Evolutionary conservation across 2,797 vertebrate genomes (phyloP), one percentile per base, ranked within the genome.

Genomic region (Todus mexicanus): DNA sequence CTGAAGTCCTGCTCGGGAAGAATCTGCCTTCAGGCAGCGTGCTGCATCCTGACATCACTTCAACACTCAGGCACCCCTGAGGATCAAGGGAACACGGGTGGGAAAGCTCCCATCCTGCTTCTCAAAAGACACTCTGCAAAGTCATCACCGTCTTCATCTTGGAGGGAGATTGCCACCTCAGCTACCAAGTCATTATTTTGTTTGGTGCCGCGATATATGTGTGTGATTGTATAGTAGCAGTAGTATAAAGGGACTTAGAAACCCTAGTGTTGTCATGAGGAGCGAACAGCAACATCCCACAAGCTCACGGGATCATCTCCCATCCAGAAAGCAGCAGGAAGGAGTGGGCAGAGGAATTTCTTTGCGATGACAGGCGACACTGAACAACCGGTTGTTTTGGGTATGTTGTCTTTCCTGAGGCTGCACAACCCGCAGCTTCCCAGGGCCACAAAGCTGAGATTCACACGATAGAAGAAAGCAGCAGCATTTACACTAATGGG

Each of bases 311-410:
- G 60, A 83, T 45, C 42, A 8, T 64, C 65, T 89, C 48, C 57
- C 60, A 29, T 73, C 40, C 90, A 77, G 65, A 45, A 92, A 56
- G 69, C 69, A 77, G 12, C 82, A 87, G 93, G 72, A 93, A 91
- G 61, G 82, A 91, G 79, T 63, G 68, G 85, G 91, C 82, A 91
- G 91, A 85, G 53, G 79, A 80, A 90, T 89, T 75, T 76, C 64
- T 85, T 37, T 45, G 73, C 1, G 0, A 7, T 57, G 75, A 80
- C 0, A 0, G 64, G 37, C 4, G 16, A 59, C 77, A 63, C 64
- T 14, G 71, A 75, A 84, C 72, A 57, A 64, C 11, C 79, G 54
- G 31, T 76, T 59, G 26, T 76, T 74, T 59, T 0, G 5, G 16
- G 7, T 22, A 7, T 12, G n/a, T 14, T 78, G 45, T 40, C 45